phyloP scores from a whole-genome alignment of 2,888 invertebrate species.

The Scaptodrosophila latifasciaeformis region DNA sequence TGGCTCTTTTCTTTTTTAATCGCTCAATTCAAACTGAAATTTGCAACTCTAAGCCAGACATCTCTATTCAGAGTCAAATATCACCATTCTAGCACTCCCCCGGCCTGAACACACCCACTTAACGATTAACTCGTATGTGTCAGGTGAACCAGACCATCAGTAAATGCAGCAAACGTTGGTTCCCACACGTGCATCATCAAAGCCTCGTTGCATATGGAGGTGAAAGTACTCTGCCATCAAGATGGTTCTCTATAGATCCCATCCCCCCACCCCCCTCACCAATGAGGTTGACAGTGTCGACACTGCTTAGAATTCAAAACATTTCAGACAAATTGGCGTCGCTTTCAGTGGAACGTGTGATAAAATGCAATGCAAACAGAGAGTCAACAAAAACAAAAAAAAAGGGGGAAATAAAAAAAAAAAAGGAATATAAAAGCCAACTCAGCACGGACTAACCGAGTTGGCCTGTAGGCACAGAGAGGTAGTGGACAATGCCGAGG shows the following conservation, averaged over 20 bases:
- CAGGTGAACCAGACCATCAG: no score
- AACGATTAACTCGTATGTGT: no score
- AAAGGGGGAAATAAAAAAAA: not conserved
- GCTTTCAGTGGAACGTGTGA: slow-evolving; percentile 62
- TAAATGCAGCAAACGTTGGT: no score
- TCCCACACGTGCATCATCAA: slow-evolving; percentile 18
- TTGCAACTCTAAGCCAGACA: no score
- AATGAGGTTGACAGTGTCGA: slow-evolving; percentile 21
- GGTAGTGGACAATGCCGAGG: no score
- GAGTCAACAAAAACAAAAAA: slow-evolving; percentile 6
- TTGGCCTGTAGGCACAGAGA: slow-evolving; percentile 43
- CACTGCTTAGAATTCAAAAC: slow-evolving; percentile 58
- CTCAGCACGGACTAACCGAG: not conserved
- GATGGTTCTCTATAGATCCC: slow-evolving; percentile 18
- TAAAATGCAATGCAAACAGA: slow-evolving; percentile 65
- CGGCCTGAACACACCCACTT: no score
- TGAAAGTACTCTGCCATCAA: slow-evolving; percentile 32
- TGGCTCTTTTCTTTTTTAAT: no score
- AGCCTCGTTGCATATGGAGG: slow-evolving; percentile 25
- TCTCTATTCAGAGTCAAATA: no score
- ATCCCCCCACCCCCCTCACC: not conserved
- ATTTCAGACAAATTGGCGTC: slow-evolving; percentile 67
- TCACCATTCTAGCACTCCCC: no score
- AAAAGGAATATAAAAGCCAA: not conserved
- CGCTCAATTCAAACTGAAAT: no score